Evolutionary conservation across 1,140 invertebrate species (phyloP).

Genomic region (Calliopsis andreniformis): DNA sequence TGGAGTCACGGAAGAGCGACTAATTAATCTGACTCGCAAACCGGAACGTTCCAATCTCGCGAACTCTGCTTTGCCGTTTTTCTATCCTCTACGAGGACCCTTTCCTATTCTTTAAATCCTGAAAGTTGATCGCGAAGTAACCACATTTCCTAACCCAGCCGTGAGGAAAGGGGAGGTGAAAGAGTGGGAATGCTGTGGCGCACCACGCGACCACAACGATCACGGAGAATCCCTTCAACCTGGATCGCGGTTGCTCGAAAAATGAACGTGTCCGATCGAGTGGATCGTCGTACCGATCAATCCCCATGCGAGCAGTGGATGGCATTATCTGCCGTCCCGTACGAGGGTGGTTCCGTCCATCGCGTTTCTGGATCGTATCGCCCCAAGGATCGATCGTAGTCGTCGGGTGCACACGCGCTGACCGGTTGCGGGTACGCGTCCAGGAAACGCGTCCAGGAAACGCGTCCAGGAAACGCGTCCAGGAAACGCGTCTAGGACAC

Average conservation of each 20-base stretch:
- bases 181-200: slow-evolving; percentile 18
- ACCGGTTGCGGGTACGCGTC: slow-evolving; percentile 62
- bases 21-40: neutral
- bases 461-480: slow-evolving; percentile 56
- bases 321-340: slow-evolving; percentile 50
- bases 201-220: slow-evolving; percentile 41
- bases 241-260: neutral
- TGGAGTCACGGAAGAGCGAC: too few species aligned
- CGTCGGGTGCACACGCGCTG: slow-evolving; percentile 61
- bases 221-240: neutral
- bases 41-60: neutral
- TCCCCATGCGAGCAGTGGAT: neutral
- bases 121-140: too few species aligned
- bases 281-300: slow-evolving; percentile 23
- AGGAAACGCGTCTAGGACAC: slow-evolving; percentile 33
- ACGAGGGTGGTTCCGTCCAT: slow-evolving; percentile 63
- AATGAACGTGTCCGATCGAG: neutral
- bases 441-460: slow-evolving; percentile 35
- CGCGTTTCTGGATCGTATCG: slow-evolving; percentile 66
- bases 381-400: slow-evolving; percentile 64
- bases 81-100: too few species aligned
- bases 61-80: too few species aligned
- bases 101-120: too few species aligned
- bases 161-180: too few species aligned
- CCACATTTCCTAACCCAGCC: too few species aligned